A percentile compares a stretch with the other conserved stretches of the same genome.
These are phyloP conservation scores for Rhagologus leucostigma DNA, from an alignment of 2,113 vertebrate genomes.

Conservation along the genomic window DNA sequence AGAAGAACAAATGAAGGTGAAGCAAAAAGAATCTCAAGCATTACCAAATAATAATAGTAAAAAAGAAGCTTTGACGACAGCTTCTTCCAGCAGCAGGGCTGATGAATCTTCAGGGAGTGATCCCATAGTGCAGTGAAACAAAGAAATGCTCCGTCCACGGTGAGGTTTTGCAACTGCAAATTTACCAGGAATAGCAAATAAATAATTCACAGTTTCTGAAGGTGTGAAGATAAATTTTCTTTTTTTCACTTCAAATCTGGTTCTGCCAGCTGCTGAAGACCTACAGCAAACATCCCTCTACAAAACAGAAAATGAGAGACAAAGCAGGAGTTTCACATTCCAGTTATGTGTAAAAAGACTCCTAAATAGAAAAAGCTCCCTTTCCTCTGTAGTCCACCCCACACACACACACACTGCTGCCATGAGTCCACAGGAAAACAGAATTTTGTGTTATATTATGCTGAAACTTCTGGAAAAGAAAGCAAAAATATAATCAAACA, in stretches of 20 bases:
- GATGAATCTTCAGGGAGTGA: not conserved
- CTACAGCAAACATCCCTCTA: not conserved
- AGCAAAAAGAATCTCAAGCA: not conserved
- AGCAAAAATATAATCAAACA: not conserved
- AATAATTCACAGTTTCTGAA: conserved; percentile 3
- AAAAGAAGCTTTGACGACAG: not conserved
- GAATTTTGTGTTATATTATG: not conserved
- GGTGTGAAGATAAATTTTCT: not conserved
- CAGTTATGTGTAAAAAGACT: not conserved
- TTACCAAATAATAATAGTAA: not conserved
- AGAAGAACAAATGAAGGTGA: not conserved
- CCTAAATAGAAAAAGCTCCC: not conserved
- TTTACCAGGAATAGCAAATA: not conserved
- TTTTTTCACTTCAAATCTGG: not conserved
- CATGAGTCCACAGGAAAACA: not conserved
- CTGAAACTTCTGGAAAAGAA: not conserved
- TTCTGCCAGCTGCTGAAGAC: not conserved
- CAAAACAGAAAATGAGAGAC: not conserved
- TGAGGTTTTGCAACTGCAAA: not conserved
- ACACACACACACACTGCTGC: accelerated
- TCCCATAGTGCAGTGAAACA: not conserved
- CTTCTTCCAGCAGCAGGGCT: not conserved
- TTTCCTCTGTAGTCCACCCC: not conserved
- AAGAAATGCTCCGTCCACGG: not conserved
- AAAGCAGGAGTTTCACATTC: not conserved